Evolutionary conservation across 2,113 vertebrate genomes (phyloP).

Genomic region (Origma solitaria): DNA sequence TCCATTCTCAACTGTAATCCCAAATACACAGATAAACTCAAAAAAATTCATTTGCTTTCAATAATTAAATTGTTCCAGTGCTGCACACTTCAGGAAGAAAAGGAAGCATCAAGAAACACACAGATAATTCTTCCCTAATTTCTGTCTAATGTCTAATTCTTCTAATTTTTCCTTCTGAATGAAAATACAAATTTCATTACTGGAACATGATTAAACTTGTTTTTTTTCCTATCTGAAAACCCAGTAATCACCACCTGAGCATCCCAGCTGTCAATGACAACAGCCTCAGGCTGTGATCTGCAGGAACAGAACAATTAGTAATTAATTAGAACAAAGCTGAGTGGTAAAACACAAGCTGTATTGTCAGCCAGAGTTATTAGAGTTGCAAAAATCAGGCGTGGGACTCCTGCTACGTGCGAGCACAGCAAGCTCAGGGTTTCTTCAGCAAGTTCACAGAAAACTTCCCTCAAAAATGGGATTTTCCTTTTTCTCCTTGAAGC

Average conservation of each 20-base stretch:
- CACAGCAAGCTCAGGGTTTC: not conserved
- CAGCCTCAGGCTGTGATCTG: not conserved
- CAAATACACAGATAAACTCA: not conserved
- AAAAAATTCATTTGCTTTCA: not conserved
- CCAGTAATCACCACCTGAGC: not conserved
- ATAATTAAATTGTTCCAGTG: not conserved
- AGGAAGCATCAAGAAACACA: not conserved
- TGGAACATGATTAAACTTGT: not conserved
- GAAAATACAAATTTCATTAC: not conserved
- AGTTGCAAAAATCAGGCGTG: not conserved
- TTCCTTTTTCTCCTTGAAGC: not conserved
- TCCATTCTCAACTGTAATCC: not conserved
- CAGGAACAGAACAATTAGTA: not conserved
- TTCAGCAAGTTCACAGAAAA: not conserved
- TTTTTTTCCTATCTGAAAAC: not conserved
- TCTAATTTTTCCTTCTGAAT: not conserved
- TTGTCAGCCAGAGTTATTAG: accelerated
- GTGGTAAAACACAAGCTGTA: not conserved
- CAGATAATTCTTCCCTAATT: not conserved
- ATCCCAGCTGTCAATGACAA: not conserved
- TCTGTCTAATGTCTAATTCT: not conserved
- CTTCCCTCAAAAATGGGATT: not conserved
- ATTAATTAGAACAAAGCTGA: not conserved
- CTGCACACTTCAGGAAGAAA: not conserved
- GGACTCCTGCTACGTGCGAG: not conserved